Conservation (phyloP, 2,888 invertebrate species). For the Aelia acuminata region DNA sequence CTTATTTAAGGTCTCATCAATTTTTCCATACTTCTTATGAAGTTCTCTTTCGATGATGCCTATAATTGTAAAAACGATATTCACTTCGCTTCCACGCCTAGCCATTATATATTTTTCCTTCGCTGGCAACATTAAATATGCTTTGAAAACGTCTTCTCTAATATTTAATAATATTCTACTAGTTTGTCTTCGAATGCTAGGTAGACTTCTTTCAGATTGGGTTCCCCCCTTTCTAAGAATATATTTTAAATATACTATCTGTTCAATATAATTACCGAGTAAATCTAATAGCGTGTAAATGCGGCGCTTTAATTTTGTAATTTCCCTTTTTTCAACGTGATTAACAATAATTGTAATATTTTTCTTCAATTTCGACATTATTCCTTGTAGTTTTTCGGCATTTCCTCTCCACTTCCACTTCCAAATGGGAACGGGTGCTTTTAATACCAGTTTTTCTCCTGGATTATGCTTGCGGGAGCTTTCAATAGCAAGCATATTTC, state of each 20-base stretch:
- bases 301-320: too few relatives aligned
- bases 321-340: not conserved
- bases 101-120: not conserved
- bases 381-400: not conserved
- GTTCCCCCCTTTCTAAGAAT: not conserved
- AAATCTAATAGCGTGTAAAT: not conserved
- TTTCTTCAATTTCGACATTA: conserved; percentile 1
- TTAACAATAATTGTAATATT: not conserved
- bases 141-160: conserved; percentile 51
- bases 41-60: conserved; percentile 11
- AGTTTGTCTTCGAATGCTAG: not conserved
- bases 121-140: not conserved
- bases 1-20: not conserved
- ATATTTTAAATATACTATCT: not conserved
- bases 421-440: not conserved
- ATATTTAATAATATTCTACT: not conserved
- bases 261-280: not conserved
- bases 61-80: not conserved
- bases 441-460: not conserved
- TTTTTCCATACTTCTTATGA: not conserved
- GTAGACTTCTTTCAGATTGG: not conserved
- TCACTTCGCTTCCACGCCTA: not conserved
- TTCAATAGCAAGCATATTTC: not conserved
- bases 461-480: not conserved
- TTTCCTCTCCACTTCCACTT: not conserved